Percentiles rank a stretch among this genome's conserved stretches.
Evolutionary conservation across 2,888 invertebrate species (phyloP).

Genomic region (Limnephilus lunatus): DNA sequence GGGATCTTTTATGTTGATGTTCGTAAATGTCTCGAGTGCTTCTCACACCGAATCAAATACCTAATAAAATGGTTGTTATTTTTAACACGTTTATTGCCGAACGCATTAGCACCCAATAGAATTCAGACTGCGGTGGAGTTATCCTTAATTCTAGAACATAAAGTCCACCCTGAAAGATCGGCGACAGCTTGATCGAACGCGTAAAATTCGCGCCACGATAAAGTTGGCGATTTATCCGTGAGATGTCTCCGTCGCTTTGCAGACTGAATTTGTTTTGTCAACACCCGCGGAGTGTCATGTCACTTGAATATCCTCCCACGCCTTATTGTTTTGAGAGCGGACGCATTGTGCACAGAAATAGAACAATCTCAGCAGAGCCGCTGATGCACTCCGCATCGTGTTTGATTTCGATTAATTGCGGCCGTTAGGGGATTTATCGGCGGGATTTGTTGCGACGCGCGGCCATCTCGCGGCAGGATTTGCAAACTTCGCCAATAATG

Average conservation of each 20-base stretch:
- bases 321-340: slow-evolving; percentile 57
- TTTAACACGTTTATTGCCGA: slow-evolving; percentile 33
- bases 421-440: slow-evolving; percentile 51
- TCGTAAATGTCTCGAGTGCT: not conserved
- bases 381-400: slow-evolving; percentile 28
- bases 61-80: slow-evolving; percentile 39
- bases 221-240: slow-evolving; percentile 55
- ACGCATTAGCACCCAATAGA: slow-evolving; percentile 45
- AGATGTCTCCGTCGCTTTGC: slow-evolving; percentile 46
- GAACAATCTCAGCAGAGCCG: slow-evolving; percentile 38
- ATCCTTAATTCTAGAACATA: slow-evolving; percentile 42
- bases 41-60: slow-evolving; percentile 25
- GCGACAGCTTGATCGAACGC: slow-evolving; percentile 56
- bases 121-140: slow-evolving; percentile 33
- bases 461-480: slow-evolving; percentile 36
- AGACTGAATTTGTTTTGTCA: slow-evolving; percentile 51
- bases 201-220: slow-evolving; percentile 49
- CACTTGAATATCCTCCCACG: slow-evolving; percentile 44
- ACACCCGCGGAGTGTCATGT: slow-evolving; percentile 25
- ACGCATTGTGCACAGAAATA: slow-evolving; percentile 57
- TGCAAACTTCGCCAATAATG: slow-evolving; percentile 36
- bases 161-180: slow-evolving; percentile 49
- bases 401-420: slow-evolving; percentile 62
- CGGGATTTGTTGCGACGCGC: slow-evolving; percentile 40
- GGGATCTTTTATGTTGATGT: slow-evolving; percentile 8